Evolutionary conservation across 2,888 invertebrate genomes (phyloP).

Genomic region (Creontiades dilutus): DNA sequence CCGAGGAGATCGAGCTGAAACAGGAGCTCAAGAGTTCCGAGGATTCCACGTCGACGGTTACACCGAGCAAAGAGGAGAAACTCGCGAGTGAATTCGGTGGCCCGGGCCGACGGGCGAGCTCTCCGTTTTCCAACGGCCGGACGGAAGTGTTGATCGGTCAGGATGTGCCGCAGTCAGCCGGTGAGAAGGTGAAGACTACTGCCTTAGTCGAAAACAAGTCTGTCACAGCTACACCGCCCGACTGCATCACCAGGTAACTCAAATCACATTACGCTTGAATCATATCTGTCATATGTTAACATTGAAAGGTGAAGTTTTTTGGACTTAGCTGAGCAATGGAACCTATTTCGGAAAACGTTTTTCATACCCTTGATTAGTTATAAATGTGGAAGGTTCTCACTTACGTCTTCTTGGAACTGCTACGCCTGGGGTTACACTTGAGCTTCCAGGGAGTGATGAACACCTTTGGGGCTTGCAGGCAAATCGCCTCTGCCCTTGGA

Average conservation of each 20-base stretch:
- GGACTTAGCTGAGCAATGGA: too few species aligned
- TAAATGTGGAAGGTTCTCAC: too few species aligned
- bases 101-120: conserved; percentile 77
- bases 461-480: too few species aligned
- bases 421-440: too few species aligned
- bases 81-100: conserved; percentile 48
- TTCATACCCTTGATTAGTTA: too few species aligned
- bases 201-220: conserved; percentile 80
- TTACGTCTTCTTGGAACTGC: too few species aligned
- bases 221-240: conserved; percentile 71
- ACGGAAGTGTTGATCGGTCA: conserved; percentile 85
- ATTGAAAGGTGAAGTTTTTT: too few species aligned
- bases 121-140: conserved; percentile 85
- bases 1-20: conserved; percentile 76
- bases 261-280: too few species aligned
- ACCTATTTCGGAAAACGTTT: too few species aligned
- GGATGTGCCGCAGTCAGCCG: conserved; percentile 77
- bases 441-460: too few species aligned
- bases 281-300: too few species aligned
- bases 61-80: conserved; percentile 61
- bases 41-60: conserved; percentile 63
- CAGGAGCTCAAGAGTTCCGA: conserved; percentile 75
- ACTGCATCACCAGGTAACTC: conserved; percentile 73
- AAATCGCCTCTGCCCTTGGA: too few species aligned
- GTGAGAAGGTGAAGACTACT: conserved; percentile 81